These are phyloP conservation scores for Diceros bicornis DNA, from an alignment of 2,797 vertebrate species.

Conservation along the genomic window DNA sequence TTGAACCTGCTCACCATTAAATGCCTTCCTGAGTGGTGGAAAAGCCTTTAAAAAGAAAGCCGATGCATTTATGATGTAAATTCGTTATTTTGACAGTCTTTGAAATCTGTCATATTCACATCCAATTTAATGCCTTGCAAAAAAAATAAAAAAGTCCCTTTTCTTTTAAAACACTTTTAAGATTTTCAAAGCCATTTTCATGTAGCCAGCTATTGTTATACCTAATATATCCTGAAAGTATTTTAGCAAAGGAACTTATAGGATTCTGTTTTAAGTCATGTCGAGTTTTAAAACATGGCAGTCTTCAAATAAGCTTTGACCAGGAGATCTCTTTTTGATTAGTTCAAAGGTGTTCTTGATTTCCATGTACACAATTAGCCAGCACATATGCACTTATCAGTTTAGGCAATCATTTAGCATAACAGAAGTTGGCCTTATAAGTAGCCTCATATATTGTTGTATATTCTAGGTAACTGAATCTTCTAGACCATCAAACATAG, in stretches of 20 bases:
- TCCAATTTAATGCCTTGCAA: constrained; percentile 94
- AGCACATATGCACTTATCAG: constrained; percentile 73
- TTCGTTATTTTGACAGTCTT: constrained; percentile 97
- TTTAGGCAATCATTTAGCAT: neutral
- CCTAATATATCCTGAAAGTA: constrained; percentile 92
- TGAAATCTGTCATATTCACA: constrained; percentile 98
- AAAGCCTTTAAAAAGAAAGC: constrained; percentile 95
- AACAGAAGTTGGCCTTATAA: neutral
- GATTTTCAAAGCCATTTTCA: constrained; percentile 93
- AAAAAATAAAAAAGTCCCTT: constrained; percentile 88
- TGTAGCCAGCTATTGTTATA: constrained; percentile 93
- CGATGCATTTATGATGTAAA: constrained; percentile 98
- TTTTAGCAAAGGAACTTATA: constrained; percentile 91
- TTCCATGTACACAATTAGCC: constrained; percentile 88
- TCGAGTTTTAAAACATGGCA: constrained; percentile 90
- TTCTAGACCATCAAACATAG: neutral
- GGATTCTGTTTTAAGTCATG: constrained; percentile 92
- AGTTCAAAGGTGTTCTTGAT: constrained; percentile 88
- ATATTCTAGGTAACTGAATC: neutral
- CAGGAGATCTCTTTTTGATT: constrained; percentile 84
- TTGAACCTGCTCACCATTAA: constrained; percentile 97
- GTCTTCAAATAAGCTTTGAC: constrained; percentile 91
- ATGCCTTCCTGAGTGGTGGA: constrained; percentile 95
- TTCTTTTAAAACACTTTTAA: constrained; percentile 92
- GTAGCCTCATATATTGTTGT: neutral